Percentiles rank a stretch among this genome's conserved stretches.
Evolutionary conservation across 2,113 vertebrate genomes (phyloP).

Genomic region (Microcebus ravelobensis): DNA sequence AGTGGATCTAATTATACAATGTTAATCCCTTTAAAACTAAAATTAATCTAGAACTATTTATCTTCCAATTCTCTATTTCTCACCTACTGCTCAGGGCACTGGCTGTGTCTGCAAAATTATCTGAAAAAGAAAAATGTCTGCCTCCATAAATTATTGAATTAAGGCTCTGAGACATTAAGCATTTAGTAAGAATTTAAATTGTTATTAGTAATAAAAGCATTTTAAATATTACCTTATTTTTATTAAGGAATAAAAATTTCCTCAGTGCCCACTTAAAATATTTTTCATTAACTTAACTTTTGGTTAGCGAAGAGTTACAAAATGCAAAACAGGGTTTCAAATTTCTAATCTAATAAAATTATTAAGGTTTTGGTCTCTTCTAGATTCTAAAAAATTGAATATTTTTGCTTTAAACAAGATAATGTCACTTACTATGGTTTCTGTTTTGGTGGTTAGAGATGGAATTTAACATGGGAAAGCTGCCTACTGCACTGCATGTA

Average conservation of each 20-base stretch:
- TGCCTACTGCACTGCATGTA: constrained; percentile 25
- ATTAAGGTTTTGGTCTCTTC: constrained; percentile 47
- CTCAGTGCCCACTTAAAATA: constrained; percentile 33
- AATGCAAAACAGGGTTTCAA: constrained; percentile 32
- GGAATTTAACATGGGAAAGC: constrained; percentile 7
- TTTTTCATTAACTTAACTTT: constrained; percentile 56
- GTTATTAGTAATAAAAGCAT: neutral
- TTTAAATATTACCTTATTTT: constrained; percentile 11
- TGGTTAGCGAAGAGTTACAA: constrained; percentile 2
- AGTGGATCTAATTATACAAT: neutral
- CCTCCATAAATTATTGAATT: constrained; percentile 10
- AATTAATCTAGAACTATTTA: constrained; percentile 28
- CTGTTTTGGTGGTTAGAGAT: constrained; percentile 44
- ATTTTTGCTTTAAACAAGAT: constrained; percentile 53
- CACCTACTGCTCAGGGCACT: neutral
- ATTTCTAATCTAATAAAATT: constrained; percentile 42
- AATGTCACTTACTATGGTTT: neutral
- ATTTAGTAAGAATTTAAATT: constrained; percentile 18
- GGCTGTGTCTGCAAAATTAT: neutral
- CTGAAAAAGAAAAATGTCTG: constrained; percentile 34
- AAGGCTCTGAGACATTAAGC: neutral
- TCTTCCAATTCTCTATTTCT: neutral
- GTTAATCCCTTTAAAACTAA: neutral
- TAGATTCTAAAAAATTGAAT: constrained; percentile 46
- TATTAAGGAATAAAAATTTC: constrained; percentile 40